Percentiles rank a stretch among this genome's conserved stretches.
Evolutionary conservation across 2,888 invertebrate genomes (phyloP).

Genomic region (Dasypogon diadema): DNA sequence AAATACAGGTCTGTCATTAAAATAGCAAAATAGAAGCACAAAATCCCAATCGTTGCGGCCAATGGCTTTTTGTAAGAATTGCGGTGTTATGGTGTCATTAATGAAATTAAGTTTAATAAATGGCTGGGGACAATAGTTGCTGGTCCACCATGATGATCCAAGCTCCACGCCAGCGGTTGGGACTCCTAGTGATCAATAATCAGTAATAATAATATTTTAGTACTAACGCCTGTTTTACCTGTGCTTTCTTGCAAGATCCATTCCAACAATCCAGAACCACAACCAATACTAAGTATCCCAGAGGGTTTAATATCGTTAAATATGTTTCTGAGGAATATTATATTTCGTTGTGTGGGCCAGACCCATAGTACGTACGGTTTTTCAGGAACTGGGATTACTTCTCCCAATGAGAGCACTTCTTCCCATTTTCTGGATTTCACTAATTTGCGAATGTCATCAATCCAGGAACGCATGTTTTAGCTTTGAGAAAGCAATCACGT

Average conservation of each 20-base stretch:
- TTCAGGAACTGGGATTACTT: conserved; percentile 61
- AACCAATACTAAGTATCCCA: conserved; percentile 78
- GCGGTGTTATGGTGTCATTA: conserved; percentile 63
- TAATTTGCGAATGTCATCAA: conserved; percentile 47
- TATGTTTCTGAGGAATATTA: conserved; percentile 71
- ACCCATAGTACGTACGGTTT: conserved; percentile 77
- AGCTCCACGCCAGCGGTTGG: conserved; percentile 79
- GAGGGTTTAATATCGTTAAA: conserved; percentile 69
- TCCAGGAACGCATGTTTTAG: conserved; percentile 49
- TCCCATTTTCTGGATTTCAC: conserved; percentile 66
- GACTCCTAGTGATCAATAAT: conserved; percentile 67
- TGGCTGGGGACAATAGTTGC: conserved; percentile 78
- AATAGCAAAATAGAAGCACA: conserved; percentile 84
- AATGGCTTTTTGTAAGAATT: conserved; percentile 69
- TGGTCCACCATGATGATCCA: conserved; percentile 85
- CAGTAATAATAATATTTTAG: neutral
- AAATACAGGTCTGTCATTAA: conserved; percentile 80
- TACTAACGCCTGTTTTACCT: conserved; percentile 68
- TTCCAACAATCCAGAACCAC: conserved; percentile 85
- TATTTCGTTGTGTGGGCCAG: conserved; percentile 77
- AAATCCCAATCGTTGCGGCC: conserved; percentile 59
- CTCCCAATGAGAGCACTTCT: conserved; percentile 65
- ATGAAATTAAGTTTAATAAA: conserved; percentile 77
- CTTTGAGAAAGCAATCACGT: too few relatives aligned
- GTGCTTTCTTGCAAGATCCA: conserved; percentile 79